A percentile compares a stretch with the other conserved stretches of the same genome.
Conservation (phyloP, 2,888 invertebrate genomes). For the Meloe dianella region DNA sequence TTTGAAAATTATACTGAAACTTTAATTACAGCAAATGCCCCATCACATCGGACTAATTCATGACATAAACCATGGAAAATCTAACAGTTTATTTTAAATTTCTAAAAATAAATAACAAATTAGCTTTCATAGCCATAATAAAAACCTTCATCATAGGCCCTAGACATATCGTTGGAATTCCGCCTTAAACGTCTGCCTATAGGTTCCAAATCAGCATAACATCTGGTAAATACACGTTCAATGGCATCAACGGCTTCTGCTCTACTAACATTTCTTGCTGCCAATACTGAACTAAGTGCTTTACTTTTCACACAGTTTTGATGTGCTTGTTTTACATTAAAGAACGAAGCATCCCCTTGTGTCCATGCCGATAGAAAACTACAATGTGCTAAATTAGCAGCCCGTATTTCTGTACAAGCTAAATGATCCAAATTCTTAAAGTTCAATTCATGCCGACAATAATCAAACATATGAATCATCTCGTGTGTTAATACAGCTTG, state of each 20-base stretch:
- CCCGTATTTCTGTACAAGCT: constrained; percentile 94
- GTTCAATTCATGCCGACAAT: constrained; percentile 86
- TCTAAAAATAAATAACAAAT: no score
- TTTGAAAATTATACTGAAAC: no score
- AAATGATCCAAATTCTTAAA: constrained; percentile 90
- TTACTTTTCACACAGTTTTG: constrained; percentile 90
- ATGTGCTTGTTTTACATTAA: constrained; percentile 77
- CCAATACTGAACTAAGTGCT: constrained; percentile 82
- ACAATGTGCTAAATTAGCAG: constrained; percentile 93
- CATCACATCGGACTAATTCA: no score
- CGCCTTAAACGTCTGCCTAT: constrained; percentile 79
- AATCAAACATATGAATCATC: constrained; percentile 96
- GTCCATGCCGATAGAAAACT: constrained; percentile 82
- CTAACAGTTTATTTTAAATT: no score
- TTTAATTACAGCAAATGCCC: no score
- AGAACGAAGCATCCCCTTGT: constrained; percentile 76
- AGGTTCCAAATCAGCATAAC: constrained; percentile 92
- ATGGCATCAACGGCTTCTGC: constrained; percentile 78
- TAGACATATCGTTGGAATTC: constrained; percentile 77
- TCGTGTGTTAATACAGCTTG: constrained; percentile 89
- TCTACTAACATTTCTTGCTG: constrained; percentile 76
- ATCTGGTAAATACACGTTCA: constrained; percentile 86
- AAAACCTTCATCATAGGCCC: constrained; percentile 77
- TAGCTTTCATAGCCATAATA: constrained; percentile 78
- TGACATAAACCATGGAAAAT: no score